Conservation (phyloP, 2,113 vertebrate genomes). For the Athene noctua region DNA sequence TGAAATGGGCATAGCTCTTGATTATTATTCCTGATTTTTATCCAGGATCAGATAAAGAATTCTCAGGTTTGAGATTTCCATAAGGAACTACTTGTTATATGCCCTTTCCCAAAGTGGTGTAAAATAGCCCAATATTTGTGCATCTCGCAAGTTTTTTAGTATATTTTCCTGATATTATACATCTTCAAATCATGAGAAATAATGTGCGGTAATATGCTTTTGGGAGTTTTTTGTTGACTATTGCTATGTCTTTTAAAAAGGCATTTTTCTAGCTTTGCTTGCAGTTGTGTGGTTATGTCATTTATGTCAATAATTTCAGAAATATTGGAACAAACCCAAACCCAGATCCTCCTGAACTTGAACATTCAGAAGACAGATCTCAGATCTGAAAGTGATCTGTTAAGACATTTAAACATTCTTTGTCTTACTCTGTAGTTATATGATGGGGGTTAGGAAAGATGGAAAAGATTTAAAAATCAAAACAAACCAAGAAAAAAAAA, state of each 20-base stretch:
- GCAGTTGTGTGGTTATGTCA: rapidly evolving
- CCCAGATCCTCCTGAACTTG: neutral
- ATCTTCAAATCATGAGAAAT: neutral
- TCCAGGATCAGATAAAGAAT: neutral
- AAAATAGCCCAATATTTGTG: neutral
- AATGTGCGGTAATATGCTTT: neutral
- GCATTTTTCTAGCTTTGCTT: neutral
- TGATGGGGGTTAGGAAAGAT: neutral
- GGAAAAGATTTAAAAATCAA: neutral
- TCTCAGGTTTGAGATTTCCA: neutral
- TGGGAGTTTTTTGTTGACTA: neutral
- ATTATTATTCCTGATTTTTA: neutral
- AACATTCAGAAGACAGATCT: neutral
- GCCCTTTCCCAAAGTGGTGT: neutral
- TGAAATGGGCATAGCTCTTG: neutral
- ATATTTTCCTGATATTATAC: neutral
- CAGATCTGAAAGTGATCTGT: neutral
- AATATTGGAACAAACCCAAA: neutral
- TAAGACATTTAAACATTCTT: neutral
- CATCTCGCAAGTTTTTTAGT: neutral
- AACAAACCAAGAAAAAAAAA: neutral
- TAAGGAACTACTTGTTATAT: neutral
- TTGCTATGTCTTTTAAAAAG: neutral
- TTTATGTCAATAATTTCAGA: neutral
- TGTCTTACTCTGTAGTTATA: neutral